Evolutionary conservation across 30 jellyfish, hydroid and myxozoan species (phyloP).

Genomic region (Aurelia sp.): DNA sequence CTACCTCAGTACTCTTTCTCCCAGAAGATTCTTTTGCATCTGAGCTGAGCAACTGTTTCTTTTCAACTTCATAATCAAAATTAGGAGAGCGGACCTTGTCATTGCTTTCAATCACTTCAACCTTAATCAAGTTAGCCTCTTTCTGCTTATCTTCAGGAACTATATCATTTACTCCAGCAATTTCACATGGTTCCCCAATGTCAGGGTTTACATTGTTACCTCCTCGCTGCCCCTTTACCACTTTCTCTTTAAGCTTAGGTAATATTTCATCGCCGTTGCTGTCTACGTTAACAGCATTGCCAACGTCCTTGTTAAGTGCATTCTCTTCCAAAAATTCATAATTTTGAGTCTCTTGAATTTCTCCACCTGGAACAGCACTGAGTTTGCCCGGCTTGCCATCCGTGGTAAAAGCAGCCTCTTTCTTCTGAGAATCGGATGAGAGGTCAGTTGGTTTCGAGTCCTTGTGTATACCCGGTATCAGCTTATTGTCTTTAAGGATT

Average conservation of each 20-base stretch:
- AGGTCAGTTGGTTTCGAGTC: slow-evolving; percentile 9
- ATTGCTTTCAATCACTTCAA: background rate
- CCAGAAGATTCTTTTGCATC: too few relatives aligned
- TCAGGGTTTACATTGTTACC: background rate
- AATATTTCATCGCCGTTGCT: background rate
- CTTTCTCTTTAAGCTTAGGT: background rate
- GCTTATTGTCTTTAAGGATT: slow-evolving; percentile 63
- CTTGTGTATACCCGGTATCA: slow-evolving; percentile 2
- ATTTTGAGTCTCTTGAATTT: too few relatives aligned
- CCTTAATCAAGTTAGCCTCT: background rate
- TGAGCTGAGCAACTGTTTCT: too few relatives aligned
- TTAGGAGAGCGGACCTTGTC: background rate
- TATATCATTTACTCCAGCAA: background rate
- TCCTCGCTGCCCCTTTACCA: background rate
- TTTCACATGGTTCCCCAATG: background rate
- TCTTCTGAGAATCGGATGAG: background rate
- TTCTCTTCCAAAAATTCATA: too few relatives aligned
- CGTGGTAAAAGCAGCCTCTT: background rate
- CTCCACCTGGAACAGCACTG: too few relatives aligned
- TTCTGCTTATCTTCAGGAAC: background rate
- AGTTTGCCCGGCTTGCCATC: too few relatives aligned
- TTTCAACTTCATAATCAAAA: background rate
- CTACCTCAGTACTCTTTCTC: too few relatives aligned
- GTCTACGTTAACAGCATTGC: background rate
- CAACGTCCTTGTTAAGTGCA: too few relatives aligned